phyloP scores from a whole-genome alignment of 2,888 invertebrate genomes.

The Chalcis sispes region DNA sequence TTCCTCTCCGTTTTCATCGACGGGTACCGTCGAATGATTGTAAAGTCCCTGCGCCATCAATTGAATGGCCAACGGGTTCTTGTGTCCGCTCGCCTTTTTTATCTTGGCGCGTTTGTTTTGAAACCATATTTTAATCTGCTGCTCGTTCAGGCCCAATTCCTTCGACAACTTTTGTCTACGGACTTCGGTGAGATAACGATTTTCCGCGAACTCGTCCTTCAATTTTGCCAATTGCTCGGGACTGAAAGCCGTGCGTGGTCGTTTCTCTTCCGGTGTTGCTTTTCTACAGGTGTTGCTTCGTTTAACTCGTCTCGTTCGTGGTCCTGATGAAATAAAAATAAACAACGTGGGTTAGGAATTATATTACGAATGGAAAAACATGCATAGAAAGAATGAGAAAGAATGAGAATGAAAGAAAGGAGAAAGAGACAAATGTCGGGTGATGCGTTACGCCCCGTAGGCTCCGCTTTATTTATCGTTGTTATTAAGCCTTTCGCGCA shows the following conservation, averaged over 20 bases:
- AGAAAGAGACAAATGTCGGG: not conserved
- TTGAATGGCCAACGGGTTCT: conserved; percentile 84
- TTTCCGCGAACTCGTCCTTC: conserved; percentile 82
- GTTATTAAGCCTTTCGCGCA: no score
- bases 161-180: conserved; percentile 84
- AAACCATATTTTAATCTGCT: conserved; percentile 98
- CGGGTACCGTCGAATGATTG: conserved; percentile 87
- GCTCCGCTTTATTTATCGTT: no score
- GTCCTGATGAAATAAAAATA: conserved; percentile 77
- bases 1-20: conserved; percentile 86
- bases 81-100: conserved; percentile 85
- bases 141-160: conserved; percentile 93
- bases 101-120: conserved; percentile 96
- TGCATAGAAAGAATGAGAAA: no score
- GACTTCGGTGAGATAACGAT: conserved; percentile 85
- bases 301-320: conserved; percentile 79
- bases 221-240: conserved; percentile 88
- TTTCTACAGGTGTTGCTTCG: conserved; percentile 65
- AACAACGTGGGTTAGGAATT: not conserved
- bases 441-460: no score
- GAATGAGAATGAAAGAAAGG: not conserved
- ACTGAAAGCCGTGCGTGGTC: conserved; percentile 89
- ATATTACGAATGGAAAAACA: not conserved
- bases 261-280: conserved; percentile 82
- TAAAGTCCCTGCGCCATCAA: conserved; percentile 90